Evolutionary conservation across 1,140 invertebrate species (phyloP).

Genomic region (Paralvinella palmiformis): DNA sequence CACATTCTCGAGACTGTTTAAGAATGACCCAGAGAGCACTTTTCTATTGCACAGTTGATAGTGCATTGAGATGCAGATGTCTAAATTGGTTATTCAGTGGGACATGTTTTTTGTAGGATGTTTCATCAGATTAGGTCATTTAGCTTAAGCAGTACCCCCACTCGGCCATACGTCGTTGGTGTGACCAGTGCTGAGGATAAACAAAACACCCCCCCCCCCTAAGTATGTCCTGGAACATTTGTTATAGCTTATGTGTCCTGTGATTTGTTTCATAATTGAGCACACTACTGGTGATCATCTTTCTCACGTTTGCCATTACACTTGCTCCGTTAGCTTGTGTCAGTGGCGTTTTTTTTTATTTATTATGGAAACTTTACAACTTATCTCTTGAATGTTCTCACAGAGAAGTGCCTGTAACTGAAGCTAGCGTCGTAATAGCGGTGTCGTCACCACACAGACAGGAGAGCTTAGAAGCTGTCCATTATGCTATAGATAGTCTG

Average conservation of each 20-base stretch:
- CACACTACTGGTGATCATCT: neutral
- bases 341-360: neutral
- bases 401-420: conserved; percentile 78
- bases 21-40: no score
- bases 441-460: conserved; percentile 79
- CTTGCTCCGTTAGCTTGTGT: neutral
- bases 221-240: neutral
- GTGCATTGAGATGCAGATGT: no score
- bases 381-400: conserved; percentile 19
- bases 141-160: no score
- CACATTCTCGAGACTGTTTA: no score
- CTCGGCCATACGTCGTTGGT: no score
- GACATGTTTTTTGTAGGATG: no score
- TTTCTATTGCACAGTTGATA: no score
- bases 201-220: neutral
- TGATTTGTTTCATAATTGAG: neutral
- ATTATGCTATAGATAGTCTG: conserved; percentile 75
- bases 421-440: conserved; percentile 85
- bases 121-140: no score
- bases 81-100: no score
- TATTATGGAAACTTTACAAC: neutral
- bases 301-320: neutral
- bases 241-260: neutral
- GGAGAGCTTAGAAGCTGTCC: conserved; percentile 74
- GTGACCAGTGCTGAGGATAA: no score